Evolutionary conservation across 2,888 invertebrate genomes (phyloP), one percentile per base, ranked within the genome.

Genomic region (Eilema depressum): DNA sequence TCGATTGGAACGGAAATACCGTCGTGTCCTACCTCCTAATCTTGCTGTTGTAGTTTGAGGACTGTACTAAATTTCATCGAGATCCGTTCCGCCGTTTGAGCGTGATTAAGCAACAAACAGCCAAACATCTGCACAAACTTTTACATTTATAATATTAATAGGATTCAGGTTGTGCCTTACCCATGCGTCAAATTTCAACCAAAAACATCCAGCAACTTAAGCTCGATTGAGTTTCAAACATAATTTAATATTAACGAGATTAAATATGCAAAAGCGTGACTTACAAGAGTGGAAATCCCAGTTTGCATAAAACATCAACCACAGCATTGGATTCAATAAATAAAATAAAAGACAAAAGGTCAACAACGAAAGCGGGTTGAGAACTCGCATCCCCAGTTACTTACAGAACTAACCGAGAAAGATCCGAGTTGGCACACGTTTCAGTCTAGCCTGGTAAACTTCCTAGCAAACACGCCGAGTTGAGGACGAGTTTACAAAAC

Each of bases 371-470:
- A 75, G 59, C 57, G 66, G 30, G 70, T 82, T 74, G 68, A 77
- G 78, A 82, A 83, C 83, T 83, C 73, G 73, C 82, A 80, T 75
- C 78, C 70, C 63, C 74, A 82, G 82, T 77, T 78, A 77, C 77
- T 83, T 78, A 69, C 12, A 25, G 63, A 82, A 82, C 78, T 83
- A 82, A 77, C 80, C 76, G 80, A 72, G 75, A 64, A 63, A 47
- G 71, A 71, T 65, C 61, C 60, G 72, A 75, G 68, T 83, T 83
- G 73, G 83, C 75, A 78, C 71, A 74, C 71, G 68, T 65, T 47
- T 28, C 66, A 47, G 70, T 71, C 73, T 76, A 75, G 75, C 63
- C 68, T 12, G 69, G 63, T 78, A 74, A 80, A 82, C 75, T 82
- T 83, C 70, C 64, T 12, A 69, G 77, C 74, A 82, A 82, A 83